phyloP scores from a whole-genome alignment of 92 coral and sea anemone genomes.

The Actinostola sp. region DNA sequence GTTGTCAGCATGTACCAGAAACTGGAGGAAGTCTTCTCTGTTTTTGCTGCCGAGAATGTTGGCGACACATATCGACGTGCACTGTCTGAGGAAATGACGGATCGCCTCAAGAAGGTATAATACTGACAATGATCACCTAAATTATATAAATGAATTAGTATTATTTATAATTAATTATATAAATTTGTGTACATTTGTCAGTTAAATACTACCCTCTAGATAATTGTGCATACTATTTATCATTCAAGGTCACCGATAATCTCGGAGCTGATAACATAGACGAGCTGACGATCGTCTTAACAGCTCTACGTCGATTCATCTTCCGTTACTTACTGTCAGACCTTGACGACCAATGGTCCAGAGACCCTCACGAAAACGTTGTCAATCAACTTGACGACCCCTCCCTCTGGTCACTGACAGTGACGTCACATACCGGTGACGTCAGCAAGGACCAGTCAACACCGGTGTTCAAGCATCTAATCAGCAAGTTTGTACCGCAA shows the following conservation, averaged over 20 bases:
- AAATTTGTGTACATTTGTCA: too few relatives aligned
- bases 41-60: constrained; percentile 58
- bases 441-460: constrained; percentile 7
- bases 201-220: too few relatives aligned
- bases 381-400: constrained; percentile 45
- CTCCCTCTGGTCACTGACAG: constrained; percentile 50
- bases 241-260: neutral
- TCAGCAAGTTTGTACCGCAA: constrained; percentile 25
- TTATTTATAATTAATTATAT: too few relatives aligned
- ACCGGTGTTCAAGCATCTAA: constrained; percentile 7
- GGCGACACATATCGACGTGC: constrained; percentile 37
- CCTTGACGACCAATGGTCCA: constrained; percentile 22
- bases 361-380: constrained; percentile 32
- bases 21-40: constrained; percentile 68
- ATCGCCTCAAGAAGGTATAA: constrained; percentile 6
- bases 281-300: constrained; percentile 20
- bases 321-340: constrained; percentile 54
- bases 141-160: neutral
- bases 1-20: constrained; percentile 68
- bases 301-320: constrained; percentile 62
- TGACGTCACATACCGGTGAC: neutral
- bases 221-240: neutral
- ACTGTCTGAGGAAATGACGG: constrained; percentile 23
- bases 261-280: neutral
- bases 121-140: neutral